Conservation (phyloP, 2,797 vertebrate species). For the Apogon hyalosoma region DNA sequence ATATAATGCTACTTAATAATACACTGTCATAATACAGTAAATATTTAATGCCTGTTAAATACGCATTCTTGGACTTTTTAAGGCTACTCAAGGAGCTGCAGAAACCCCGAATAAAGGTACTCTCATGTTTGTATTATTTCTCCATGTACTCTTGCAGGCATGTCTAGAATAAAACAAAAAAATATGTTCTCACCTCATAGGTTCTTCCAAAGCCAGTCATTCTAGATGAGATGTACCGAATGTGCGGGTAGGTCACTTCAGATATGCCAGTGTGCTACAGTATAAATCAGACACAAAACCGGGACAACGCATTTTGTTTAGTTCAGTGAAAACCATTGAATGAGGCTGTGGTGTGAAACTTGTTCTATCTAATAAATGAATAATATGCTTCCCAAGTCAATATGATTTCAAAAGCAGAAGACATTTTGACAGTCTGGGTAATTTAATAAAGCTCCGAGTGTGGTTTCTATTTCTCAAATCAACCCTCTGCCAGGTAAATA, state of each 20-base stretch:
- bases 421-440: too few relatives aligned
- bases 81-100: too few relatives aligned
- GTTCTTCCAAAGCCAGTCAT: conserved; percentile 95
- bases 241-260: conserved; percentile 95
- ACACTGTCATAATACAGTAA: too few relatives aligned
- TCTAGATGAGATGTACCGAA: conserved; percentile 99
- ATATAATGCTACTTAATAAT: too few relatives aligned
- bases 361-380: neutral
- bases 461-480: neutral
- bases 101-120: neutral
- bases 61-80: too few relatives aligned
- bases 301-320: conserved; percentile 18
- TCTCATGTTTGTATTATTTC: conserved; percentile 1
- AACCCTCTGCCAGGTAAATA: conserved; percentile 6
- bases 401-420: too few relatives aligned
- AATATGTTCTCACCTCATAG: conserved; percentile 90
- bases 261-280: conserved; percentile 87
- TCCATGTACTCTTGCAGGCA: conserved; percentile 3
- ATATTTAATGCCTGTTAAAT: too few relatives aligned
- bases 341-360: neutral
- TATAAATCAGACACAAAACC: conserved; percentile 15
- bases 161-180: neutral
- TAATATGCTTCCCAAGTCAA: too few relatives aligned
- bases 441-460: neutral
- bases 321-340: neutral